phyloP scores from a whole-genome alignment of 2,888 invertebrate genomes.

The Teleiodes luculella region DNA sequence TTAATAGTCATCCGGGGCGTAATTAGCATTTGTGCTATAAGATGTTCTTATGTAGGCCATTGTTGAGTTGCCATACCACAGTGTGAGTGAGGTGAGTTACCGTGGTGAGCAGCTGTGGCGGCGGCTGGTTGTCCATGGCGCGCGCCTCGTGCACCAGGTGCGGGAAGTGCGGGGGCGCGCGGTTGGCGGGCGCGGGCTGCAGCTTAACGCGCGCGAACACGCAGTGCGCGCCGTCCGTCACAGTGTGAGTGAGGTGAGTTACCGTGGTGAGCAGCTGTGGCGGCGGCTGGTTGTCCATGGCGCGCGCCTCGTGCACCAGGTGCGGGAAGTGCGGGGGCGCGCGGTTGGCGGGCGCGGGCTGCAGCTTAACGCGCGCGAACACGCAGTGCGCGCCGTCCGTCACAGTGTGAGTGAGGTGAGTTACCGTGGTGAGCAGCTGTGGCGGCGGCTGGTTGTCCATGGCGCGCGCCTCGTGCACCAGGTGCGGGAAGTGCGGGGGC shows the following conservation, averaged over 20 bases:
- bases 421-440: constrained; percentile 83
- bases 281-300: constrained; percentile 88
- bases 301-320: constrained; percentile 86
- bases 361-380: constrained; percentile 89
- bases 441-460: constrained; percentile 90
- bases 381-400: constrained; percentile 96
- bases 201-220: constrained; percentile 91
- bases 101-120: constrained; percentile 86
- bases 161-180: constrained; percentile 87
- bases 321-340: constrained; percentile 88
- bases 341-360: constrained; percentile 87
- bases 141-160: constrained; percentile 88
- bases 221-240: constrained; percentile 97
- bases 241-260: too few relatives aligned
- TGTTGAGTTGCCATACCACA: too few relatives aligned
- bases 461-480: constrained; percentile 87
- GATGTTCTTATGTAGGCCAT: too few relatives aligned
- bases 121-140: constrained; percentile 88
- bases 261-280: constrained; percentile 87
- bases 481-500: constrained; percentile 88
- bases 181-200: constrained; percentile 87
- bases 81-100: too few relatives aligned
- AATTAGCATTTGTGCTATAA: too few relatives aligned
- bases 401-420: too few relatives aligned
- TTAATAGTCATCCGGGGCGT: too few relatives aligned